Base-by-base conservation (phyloP, 1,140 invertebrate genomes). In the Aphelinus atriplicis region DNA sequence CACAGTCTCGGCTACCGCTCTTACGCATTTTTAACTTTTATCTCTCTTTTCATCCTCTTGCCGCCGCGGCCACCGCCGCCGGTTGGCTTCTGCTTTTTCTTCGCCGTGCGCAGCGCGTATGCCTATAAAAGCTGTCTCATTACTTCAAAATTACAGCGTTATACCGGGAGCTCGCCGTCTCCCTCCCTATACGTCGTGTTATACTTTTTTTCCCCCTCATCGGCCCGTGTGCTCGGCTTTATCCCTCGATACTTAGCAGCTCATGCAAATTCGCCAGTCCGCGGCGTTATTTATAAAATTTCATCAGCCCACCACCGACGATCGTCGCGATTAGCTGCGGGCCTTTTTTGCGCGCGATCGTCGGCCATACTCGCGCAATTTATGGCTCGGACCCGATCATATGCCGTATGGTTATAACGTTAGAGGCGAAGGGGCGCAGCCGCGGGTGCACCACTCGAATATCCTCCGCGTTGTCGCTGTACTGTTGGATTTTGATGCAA, bases 71-170 rank as follows among this genome's bases (percentile, higher is more conserved):
- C 4, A 4, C 9, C 7, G 45, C 43, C 1, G 43, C 46, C 2
- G 47, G 48, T 50, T 2, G n/a, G 10, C 48, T 66, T 43, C 55
- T 10, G 5, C 10, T 64, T 4, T 50, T n/a, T 64, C 64, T 43
- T 50, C 45, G 46, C 50, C 62, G 62, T 64, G n/a, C 43, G 64
- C 51, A 50, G 57, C 7, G 26, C 26, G 26, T 26, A 26, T 26
- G 26, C 64, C 68, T 71, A 71, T 76, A 71, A 76, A 71, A 61
- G 62, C 68, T 76, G 74, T 76, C 74, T 71, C 63, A 76, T 76
- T 76, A 76, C 63, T 76, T 61, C 42, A 71, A 76, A 76, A 76
- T 76, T 71, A 76, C 63, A 71, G 68, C 74, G 74, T 66, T 70
- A 26, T 56, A 47, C 51, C 9, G 4, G 51, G 9, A 10, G 26